Evolutionary conservation across 2,888 invertebrate species (phyloP).

Genomic region (Tetragonula carbonaria): DNA sequence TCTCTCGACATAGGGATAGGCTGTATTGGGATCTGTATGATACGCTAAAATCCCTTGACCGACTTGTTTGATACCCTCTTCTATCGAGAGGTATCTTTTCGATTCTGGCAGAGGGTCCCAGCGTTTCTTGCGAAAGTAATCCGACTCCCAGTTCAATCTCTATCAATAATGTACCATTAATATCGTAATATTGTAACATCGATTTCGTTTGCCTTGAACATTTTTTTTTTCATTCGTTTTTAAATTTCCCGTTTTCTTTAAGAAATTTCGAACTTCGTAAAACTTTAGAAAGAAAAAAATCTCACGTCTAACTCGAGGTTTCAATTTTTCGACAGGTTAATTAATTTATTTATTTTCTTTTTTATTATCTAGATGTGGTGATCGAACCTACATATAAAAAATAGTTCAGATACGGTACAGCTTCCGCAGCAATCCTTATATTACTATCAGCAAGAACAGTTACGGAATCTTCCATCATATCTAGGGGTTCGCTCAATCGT

Average conservation of each 20-base stretch:
- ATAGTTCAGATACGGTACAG: constrained; percentile 72
- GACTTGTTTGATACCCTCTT: constrained; percentile 75
- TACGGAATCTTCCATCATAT: constrained; percentile 80
- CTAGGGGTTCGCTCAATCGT: constrained; percentile 76
- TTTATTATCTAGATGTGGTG: background rate
- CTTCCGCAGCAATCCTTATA: constrained; percentile 74
- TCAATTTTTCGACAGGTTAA: background rate
- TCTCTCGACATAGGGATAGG: constrained; percentile 76
- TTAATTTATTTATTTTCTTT: background rate
- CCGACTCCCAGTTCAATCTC: constrained; percentile 75
- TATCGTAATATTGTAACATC: background rate
- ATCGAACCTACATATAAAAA: constrained; percentile 68
- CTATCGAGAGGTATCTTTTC: constrained; percentile 69
- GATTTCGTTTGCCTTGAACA: background rate
- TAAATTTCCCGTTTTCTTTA: background rate
- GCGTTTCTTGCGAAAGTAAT: constrained; percentile 73
- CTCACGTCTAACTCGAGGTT: background rate
- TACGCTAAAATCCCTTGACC: constrained; percentile 76
- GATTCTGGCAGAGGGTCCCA: constrained; percentile 75
- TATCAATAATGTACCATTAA: constrained; percentile 27
- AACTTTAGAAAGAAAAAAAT: background rate
- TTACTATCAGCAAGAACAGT: constrained; percentile 72
- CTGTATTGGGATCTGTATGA: constrained; percentile 77
- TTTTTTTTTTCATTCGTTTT: background rate
- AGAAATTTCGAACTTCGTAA: background rate